A percentile compares a stretch with the other conserved stretches of the same genome.
These are phyloP conservation scores for Cyrtodaria siliqua DNA, from an alignment of 2,888 invertebrate genomes.

Conservation along the genomic window DNA sequence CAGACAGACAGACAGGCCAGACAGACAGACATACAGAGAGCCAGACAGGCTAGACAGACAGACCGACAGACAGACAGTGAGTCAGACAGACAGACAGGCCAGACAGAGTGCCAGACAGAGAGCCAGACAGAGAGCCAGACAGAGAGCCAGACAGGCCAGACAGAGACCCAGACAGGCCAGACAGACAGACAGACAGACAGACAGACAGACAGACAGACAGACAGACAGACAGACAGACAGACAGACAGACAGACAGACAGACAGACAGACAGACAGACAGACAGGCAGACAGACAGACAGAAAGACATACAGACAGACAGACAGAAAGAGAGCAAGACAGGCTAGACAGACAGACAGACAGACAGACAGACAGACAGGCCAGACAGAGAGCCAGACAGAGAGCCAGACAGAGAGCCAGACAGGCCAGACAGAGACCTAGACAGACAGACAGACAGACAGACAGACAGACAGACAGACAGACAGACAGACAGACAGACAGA, in stretches of 20 bases:
- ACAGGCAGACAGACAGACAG: too few species aligned
- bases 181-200: constrained; percentile 2
- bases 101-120: too few species aligned
- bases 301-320: constrained; percentile 3
- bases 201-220: constrained; percentile 1
- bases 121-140: not conserved
- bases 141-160: not conserved
- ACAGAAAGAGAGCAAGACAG: too few species aligned
- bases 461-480: not conserved
- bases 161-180: not conserved
- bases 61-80: not conserved
- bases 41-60: too few species aligned
- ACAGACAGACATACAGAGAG: too few species aligned
- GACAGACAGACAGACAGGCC: not conserved
- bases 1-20: not conserved
- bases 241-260: too few species aligned
- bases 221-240: constrained; percentile 1
- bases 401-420: constrained; percentile 1
- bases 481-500: constrained; percentile 5
- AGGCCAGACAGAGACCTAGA: not conserved
- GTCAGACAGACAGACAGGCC: not conserved
- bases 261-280: too few species aligned
- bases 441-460: not conserved
- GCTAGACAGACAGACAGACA: too few species aligned
- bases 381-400: not conserved